phyloP scores from a whole-genome alignment of 2,888 invertebrate species.

The Himalopsyche japonica region DNA sequence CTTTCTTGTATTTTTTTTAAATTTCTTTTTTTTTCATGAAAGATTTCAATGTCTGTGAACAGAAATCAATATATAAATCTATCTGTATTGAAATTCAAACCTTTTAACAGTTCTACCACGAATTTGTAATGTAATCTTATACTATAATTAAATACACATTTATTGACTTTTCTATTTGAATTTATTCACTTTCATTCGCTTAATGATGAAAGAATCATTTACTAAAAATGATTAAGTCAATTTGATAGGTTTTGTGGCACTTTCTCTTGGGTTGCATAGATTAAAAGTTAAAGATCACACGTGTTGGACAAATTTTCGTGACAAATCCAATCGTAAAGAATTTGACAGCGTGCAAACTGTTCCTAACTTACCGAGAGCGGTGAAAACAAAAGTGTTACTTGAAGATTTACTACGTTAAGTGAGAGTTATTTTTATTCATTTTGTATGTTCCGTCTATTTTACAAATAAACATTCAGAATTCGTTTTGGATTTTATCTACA shows the following conservation, averaged over 20 bases:
- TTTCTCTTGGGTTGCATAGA: not conserved
- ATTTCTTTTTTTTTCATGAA: too few species aligned
- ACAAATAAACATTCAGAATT: not conserved
- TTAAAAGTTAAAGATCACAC: not conserved
- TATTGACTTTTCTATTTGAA: not conserved
- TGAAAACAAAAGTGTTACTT: not conserved
- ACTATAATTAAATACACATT: too few species aligned
- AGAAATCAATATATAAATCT: too few species aligned
- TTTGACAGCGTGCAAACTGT: not conserved
- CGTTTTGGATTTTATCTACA: not conserved
- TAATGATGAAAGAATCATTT: not conserved
- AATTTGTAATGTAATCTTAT: too few species aligned
- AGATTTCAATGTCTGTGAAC: too few species aligned
- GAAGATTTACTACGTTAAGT: not conserved
- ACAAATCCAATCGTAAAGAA: not conserved
- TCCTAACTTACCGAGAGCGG: not conserved
- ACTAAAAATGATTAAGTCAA: not conserved
- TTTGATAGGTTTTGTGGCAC: not conserved
- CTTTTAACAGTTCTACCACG: too few species aligned
- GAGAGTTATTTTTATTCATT: not conserved
- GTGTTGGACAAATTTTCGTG: not conserved
- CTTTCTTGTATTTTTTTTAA: too few species aligned
- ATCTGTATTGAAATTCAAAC: too few species aligned
- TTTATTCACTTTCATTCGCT: not conserved
- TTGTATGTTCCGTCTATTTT: not conserved